A percentile compares a stretch with the other conserved stretches of the same genome.
phyloP scores from a whole-genome alignment of 1,140 invertebrate species.

The Holotrichia oblita region DNA sequence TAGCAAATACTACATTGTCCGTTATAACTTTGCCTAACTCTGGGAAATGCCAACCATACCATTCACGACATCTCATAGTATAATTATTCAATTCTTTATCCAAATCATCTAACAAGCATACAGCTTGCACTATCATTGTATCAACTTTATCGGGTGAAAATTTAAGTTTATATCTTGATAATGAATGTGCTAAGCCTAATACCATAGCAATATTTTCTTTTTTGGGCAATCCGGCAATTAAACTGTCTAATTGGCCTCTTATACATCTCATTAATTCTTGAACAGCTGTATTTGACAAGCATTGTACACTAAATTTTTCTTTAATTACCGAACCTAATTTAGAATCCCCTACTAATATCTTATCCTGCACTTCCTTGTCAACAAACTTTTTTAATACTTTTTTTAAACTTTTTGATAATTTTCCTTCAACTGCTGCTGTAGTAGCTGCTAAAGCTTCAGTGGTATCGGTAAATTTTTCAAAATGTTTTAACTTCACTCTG shows the following conservation, averaged over 20 bases:
- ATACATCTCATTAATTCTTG: slow-evolving; percentile 97
- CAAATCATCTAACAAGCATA: slow-evolving; percentile 94
- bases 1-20: slow-evolving; percentile 93
- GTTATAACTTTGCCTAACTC: slow-evolving; percentile 96
- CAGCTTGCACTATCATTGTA: slow-evolving; percentile 99
- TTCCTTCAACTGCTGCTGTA: slow-evolving; percentile 94
- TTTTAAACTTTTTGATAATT: slow-evolving; percentile 92
- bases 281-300: slow-evolving; percentile 87
- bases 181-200: slow-evolving; percentile 94
- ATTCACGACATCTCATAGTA: slow-evolving; percentile 94
- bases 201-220: slow-evolving; percentile 97
- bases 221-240: slow-evolving; percentile 86
- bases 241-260: slow-evolving; percentile 87
- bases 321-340: slow-evolving; percentile 95
- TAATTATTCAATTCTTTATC: slow-evolving; percentile 99
- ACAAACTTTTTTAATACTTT: slow-evolving; percentile 92
- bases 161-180: slow-evolving; percentile 97
- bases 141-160: slow-evolving; percentile 99
- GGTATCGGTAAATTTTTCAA: slow-evolving; percentile 95
- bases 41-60: slow-evolving; percentile 99
- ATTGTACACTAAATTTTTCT: slow-evolving; percentile 92
- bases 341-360: slow-evolving; percentile 93
- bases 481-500: slow-evolving; percentile 93
- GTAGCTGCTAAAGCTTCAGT: slow-evolving; percentile 93
- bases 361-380: slow-evolving; percentile 81